Evolutionary conservation across 2,797 vertebrate genomes (phyloP).

Genomic region (Carapus acus): DNA sequence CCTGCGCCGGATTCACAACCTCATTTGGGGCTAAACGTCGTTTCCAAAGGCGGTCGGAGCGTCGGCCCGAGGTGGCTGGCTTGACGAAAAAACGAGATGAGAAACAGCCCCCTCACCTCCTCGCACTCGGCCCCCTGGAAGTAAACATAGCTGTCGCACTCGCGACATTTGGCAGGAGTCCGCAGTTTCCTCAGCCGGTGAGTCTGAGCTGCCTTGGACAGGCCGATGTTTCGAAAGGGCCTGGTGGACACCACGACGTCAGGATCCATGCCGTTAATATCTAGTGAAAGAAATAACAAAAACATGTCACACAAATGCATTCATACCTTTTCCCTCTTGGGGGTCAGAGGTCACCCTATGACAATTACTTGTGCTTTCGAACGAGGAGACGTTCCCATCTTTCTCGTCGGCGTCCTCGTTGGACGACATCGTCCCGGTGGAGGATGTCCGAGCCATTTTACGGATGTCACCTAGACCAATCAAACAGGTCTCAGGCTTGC

Average conservation of each 20-base stretch:
- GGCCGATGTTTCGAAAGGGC: constrained; percentile 86
- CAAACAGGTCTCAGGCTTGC: no score
- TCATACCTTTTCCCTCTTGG: background rate
- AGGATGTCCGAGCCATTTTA: constrained; percentile 75
- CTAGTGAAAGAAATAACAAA: constrained; percentile 40
- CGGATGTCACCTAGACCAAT: constrained; percentile 74
- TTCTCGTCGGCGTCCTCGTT: constrained; percentile 81
- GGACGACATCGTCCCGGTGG: constrained; percentile 82
- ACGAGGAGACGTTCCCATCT: constrained; percentile 69
- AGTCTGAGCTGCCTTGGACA: constrained; percentile 91
- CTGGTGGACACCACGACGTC: constrained; percentile 77
- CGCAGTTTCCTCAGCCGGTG: constrained; percentile 90
- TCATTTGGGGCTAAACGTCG: no score
- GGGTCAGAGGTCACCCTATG: background rate
- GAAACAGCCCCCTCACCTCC: constrained; percentile 76
- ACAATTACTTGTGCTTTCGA: constrained; percentile 77
- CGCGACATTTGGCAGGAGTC: constrained; percentile 87
- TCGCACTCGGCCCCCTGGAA: constrained; percentile 97
- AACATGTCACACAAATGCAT: background rate
- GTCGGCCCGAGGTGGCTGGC: no score
- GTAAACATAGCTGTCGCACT: constrained; percentile 97
- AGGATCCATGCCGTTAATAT: constrained; percentile 81
- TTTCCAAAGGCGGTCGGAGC: no score
- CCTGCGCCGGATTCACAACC: no score
- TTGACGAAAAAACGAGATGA: background rate